Conservation (phyloP, 2,888 invertebrate species). For the Drosophila yooni region DNA sequence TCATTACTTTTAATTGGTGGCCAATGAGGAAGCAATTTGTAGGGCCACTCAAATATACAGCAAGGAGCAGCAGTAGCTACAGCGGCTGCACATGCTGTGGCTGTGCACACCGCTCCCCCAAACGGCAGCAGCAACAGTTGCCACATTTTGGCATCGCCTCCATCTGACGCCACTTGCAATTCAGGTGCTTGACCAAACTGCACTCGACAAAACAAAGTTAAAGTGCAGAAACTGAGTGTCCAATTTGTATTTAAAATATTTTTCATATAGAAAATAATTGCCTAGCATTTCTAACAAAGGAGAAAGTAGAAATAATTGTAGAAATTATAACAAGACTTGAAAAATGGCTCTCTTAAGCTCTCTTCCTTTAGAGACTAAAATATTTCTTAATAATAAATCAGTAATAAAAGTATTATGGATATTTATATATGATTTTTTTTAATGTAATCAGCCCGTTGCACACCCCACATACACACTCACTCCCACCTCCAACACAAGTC, state of each 20-base stretch:
- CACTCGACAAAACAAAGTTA: constrained; percentile 2
- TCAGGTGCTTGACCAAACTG: constrained; percentile 28
- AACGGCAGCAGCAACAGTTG: constrained; percentile 29
- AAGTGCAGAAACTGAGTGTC: not conserved
- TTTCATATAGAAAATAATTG: not conserved
- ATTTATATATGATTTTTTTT: not conserved
- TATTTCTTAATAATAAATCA: not conserved
- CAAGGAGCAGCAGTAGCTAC: constrained; percentile 2
- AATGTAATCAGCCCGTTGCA: not conserved
- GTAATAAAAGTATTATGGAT: not conserved
- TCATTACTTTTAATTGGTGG: constrained; percentile 79
- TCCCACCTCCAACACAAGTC: not conserved
- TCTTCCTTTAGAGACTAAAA: not conserved
- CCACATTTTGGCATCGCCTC: constrained; percentile 33
- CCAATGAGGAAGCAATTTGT: constrained; percentile 80
- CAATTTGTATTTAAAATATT: not conserved
- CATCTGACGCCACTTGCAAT: constrained; percentile 15
- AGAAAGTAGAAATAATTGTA: not conserved
- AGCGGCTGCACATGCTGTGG: not conserved
- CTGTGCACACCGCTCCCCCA: not conserved
- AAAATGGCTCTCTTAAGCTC: not conserved
- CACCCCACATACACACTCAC: not conserved
- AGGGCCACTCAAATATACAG: constrained; percentile 56
- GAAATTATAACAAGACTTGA: not conserved
- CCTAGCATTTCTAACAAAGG: not conserved